A percentile compares a stretch with the other conserved stretches of the same genome.
Conservation (phyloP, 2,888 invertebrate species). For the Helobdella robusta region DNA sequence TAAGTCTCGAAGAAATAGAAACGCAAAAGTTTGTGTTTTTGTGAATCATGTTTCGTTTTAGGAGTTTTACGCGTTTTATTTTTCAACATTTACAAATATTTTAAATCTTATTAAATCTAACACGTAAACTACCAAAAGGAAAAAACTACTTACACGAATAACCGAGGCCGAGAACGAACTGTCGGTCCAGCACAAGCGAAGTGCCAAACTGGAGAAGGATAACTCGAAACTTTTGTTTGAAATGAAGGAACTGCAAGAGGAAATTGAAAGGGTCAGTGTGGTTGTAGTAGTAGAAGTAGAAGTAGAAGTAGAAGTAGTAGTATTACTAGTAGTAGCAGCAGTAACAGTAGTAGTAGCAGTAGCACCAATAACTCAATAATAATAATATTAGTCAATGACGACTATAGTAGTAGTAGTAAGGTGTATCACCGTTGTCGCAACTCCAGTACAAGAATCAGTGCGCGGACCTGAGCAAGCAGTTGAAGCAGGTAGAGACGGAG, state of each 20-base stretch:
- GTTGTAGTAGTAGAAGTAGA: too few relatives aligned
- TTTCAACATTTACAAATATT: not conserved
- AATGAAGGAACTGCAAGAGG: slow-evolving; percentile 20
- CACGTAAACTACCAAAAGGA: not conserved
- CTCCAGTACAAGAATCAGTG: slow-evolving; percentile 15
- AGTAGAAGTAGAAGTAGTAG: too few relatives aligned
- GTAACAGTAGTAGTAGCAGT: too few relatives aligned
- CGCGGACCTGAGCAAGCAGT: not conserved
- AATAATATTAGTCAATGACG: too few relatives aligned
- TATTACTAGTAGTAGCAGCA: too few relatives aligned
- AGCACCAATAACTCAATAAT: too few relatives aligned
- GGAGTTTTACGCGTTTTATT: not conserved
- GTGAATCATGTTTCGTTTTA: not conserved
- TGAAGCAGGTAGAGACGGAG: slow-evolving; percentile 4
- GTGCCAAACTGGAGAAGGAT: slow-evolving; percentile 11
- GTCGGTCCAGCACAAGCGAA: not conserved
- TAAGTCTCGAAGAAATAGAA: slow-evolving; percentile 1
- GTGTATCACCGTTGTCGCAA: too few relatives aligned
- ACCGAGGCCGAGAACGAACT: slow-evolving; percentile 12
- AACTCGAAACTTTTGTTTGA: slow-evolving; percentile 1
- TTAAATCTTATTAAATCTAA: not conserved
- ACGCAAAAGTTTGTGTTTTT: not conserved
- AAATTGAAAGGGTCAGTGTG: slow-evolving; percentile 15
- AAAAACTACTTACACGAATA: not conserved
- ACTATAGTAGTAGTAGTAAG: too few relatives aligned